Evolutionary conservation across 2,113 vertebrate genomes (phyloP).

Genomic region (Thermophis baileyi): DNA sequence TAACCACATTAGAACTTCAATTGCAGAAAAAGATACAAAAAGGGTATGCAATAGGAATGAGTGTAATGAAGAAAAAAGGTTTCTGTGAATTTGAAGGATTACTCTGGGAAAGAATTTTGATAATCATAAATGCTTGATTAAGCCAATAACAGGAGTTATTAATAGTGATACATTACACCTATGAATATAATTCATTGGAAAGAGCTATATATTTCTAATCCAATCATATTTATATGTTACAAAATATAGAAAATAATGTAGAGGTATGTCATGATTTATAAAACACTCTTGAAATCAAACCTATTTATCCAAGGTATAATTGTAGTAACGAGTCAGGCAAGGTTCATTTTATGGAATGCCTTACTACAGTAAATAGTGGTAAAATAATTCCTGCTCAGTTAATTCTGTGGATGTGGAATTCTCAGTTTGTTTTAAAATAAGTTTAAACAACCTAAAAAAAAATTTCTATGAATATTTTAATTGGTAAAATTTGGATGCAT

Average conservation of each 20-base stretch:
- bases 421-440: constrained; percentile 17
- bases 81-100: neutral
- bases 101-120: neutral
- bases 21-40: constrained; percentile 19
- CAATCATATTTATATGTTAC: neutral
- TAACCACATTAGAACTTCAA: constrained; percentile 3
- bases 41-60: constrained; percentile 1
- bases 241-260: neutral
- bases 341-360: neutral
- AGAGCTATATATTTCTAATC: neutral
- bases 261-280: neutral
- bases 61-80: constrained; percentile 14
- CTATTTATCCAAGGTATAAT: neutral
- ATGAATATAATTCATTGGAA: neutral
- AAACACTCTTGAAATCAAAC: neutral
- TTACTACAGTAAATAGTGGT: neutral
- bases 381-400: neutral
- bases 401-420: neutral
- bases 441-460: constrained; percentile 32
- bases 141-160: neutral
- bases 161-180: neutral
- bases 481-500: constrained; percentile 24
- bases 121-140: neutral
- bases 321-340: neutral
- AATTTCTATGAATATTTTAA: constrained; percentile 23